Base-by-base conservation (phyloP, 1,140 invertebrate genomes). In the Diabrotica undecimpunctata region DNA sequence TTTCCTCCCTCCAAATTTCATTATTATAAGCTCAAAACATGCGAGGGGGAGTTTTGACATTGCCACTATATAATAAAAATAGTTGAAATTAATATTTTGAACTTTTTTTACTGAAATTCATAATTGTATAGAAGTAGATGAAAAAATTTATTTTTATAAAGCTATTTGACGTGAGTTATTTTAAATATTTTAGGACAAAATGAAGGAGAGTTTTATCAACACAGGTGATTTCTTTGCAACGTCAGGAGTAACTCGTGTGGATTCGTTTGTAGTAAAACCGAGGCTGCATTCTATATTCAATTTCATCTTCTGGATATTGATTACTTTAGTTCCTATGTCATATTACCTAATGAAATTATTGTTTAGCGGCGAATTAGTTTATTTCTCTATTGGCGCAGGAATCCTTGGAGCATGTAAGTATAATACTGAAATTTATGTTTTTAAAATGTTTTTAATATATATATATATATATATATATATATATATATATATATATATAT, bases 171-270 rank as follows among this genome's bases (percentile, higher is more conserved):
- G n/a, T n/a, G n/a, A n/a, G 6, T 14, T 25, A 25, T 25, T 25
- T 25, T 56, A n/a, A 5, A 25, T 50, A 11, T 67, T 66, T 37
- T 56, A 92, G 88, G 92, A 94, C 79, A 84, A 86, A 78, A 83
- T 94, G 80, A 84, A 88, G 72, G 90, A 92, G 46, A 93, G 91
- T 72, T 94, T 93, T 76, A 73, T 87, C 37, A 83, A 90, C 73
- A 92, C 90, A n/a, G 91, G 91, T 14, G 89, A 91, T 79, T 94
- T 91, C 78, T 93, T 93, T 73, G 79, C 83, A 55, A 86, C 86
- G 10, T 92, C 90, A 12, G 90, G 89, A 5, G 83, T 92, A 5
- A 79, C 83, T 75, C 81, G 83, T 77, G 77, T 86, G 39, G 82
- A 86, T 56, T 77, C 79, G 7, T 86, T 88, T 64, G 77, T 77